Evolutionary conservation across 2,888 invertebrate species (phyloP), one percentile per base, ranked within the genome.

Genomic region (Parnassius orleans): DNA sequence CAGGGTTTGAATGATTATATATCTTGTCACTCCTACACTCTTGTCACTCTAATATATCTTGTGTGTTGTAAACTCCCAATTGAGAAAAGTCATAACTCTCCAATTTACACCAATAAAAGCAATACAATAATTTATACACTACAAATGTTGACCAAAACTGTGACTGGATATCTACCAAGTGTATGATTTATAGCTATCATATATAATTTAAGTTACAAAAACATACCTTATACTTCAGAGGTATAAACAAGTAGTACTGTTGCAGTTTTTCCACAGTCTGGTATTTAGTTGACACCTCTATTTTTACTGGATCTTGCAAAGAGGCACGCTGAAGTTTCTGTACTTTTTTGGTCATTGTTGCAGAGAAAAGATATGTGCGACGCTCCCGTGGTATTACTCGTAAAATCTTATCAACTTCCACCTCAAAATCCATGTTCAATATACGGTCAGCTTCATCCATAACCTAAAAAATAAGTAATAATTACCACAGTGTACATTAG

Each of bases 381-480:
- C 99, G 93, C 74, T 99, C 98, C 42, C 96, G 93, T 0, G 99
- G 99, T 61, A 99, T 95, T 0, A 95, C 96, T 0, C 88, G 95
- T 2, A 99, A 87, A 62, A 99, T 99, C 89, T 99, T 99, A 84
- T 99, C 98, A 0, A 99, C 95, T 90, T 99, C 99, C 11, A 96
- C 95, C 90, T 99, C 99, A 80, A 99, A 99, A 81, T 99, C 99
- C 98, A 99, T 98, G 83, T 99, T 99, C 3, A 99, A 92, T 71
- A 99, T 99, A 69, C 99, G 94, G 87, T 99, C 99, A 0, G 99
- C 99, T 93, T 99, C 99, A 75, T 99, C 99, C 98, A 99, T 98
- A 0, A 99, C 96, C 94, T 96, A 41, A 48, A 41, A 33, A 24
- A 3, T 46, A 33, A 33, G 33, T 5, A 33, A 33, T 33, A 33